Percentiles rank a stretch among this genome's conserved stretches.
Evolutionary conservation across 2,888 invertebrate genomes (phyloP).

Genomic region (Tetheella fluctuosa): DNA sequence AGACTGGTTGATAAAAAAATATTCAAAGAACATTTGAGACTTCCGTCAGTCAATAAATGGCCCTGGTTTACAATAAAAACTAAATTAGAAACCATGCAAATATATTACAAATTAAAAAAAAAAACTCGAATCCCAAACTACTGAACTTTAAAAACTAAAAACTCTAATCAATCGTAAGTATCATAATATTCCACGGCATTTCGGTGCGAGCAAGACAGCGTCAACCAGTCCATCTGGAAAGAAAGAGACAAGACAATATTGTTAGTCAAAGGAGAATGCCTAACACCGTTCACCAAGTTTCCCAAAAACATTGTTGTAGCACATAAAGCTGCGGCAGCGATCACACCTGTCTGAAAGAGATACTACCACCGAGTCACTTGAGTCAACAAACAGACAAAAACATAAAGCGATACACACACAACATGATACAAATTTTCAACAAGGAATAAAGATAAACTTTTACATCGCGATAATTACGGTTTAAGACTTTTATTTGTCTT

Average conservation of each 20-base stretch:
- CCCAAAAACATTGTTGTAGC: conserved; percentile 52
- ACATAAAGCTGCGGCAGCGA: conserved; percentile 61
- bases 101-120: conserved; percentile 8
- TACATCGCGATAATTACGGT: conserved; percentile 22
- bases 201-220: conserved; percentile 52
- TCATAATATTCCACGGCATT: conserved; percentile 33
- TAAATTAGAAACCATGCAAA: background rate
- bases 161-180: background rate
- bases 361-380: conserved; percentile 61
- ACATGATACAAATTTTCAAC: conserved; percentile 13
- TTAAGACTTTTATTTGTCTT: too few relatives aligned
- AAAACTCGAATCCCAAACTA: conserved; percentile 22
- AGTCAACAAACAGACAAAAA: conserved; percentile 55
- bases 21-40: background rate
- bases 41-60: background rate
- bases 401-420: conserved; percentile 50
- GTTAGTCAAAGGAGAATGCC: conserved; percentile 61
- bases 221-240: conserved; percentile 70
- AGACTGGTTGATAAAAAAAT: background rate
- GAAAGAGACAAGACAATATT: conserved; percentile 73
- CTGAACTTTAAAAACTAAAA: too few relatives aligned
- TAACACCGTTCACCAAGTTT: conserved; percentile 63
- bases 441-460: conserved; percentile 17
- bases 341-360: conserved; percentile 61
- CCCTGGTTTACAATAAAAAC: background rate